Conservation (phyloP, 2,888 invertebrate species). For the Oscheius onirici region DNA sequence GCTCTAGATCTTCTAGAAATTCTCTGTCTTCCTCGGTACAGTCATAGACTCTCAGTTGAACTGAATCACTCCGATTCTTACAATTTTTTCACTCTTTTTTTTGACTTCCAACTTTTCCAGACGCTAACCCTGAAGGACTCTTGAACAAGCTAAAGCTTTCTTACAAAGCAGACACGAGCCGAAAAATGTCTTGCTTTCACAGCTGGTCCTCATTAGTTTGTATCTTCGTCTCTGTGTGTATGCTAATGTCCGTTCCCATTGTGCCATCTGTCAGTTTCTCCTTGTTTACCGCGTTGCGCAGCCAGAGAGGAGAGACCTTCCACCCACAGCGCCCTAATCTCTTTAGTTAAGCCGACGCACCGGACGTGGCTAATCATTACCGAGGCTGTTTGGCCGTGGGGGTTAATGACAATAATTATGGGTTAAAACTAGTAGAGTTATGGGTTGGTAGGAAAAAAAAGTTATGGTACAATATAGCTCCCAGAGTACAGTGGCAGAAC, state of each 20-base stretch:
- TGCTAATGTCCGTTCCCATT: constrained; percentile 22
- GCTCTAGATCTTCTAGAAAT: too few species aligned
- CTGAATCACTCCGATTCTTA: too few species aligned
- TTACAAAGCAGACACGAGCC: too few species aligned
- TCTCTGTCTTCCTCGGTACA: too few species aligned
- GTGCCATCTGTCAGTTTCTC: constrained; percentile 25
- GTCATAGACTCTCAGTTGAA: too few species aligned
- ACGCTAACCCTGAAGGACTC: too few species aligned
- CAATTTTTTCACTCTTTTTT: too few species aligned
- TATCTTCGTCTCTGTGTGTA: not conserved
- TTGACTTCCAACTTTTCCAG: too few species aligned
- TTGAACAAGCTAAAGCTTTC: too few species aligned
- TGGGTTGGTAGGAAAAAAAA: too few species aligned
- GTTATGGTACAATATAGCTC: too few species aligned
- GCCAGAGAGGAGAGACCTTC: not conserved
- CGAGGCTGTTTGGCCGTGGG: not conserved
- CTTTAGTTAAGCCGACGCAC: constrained; percentile 24
- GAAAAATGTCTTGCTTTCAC: not conserved
- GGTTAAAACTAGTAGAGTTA: not conserved
- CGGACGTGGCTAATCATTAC: constrained; percentile 27
- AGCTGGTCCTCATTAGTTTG: constrained; percentile 24
- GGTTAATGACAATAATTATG: not conserved
- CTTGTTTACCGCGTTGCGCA: constrained; percentile 26
- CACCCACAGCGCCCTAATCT: constrained; percentile 21
- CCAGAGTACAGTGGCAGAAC: too few species aligned